phyloP scores from a whole-genome alignment of 2,113 vertebrate species.

The Stigmatopora nigra region DNA sequence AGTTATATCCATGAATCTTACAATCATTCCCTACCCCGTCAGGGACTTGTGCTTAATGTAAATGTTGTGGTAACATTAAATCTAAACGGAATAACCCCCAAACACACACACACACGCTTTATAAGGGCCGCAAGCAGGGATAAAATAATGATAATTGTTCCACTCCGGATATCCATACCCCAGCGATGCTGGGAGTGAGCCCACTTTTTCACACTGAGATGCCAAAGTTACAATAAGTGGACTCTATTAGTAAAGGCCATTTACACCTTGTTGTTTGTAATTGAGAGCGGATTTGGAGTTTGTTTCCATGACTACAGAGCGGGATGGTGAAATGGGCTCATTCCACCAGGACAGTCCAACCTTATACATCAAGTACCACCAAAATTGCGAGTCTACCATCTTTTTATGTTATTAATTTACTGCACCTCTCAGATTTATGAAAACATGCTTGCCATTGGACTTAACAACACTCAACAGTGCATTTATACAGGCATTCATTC shows the following conservation, averaged over 20 bases:
- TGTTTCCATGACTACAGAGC: too few species aligned
- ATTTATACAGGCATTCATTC: too few species aligned
- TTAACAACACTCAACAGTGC: too few species aligned
- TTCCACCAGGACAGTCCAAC: too few species aligned
- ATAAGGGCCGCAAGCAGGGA: slow-evolving; percentile 49
- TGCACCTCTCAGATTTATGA: too few species aligned
- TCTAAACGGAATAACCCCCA: background rate
- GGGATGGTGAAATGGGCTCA: too few species aligned
- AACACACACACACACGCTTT: background rate
- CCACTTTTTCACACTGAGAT: slow-evolving; percentile 42
- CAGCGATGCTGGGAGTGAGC: slow-evolving; percentile 35
- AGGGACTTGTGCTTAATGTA: slow-evolving; percentile 30
- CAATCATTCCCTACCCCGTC: slow-evolving; percentile 9
- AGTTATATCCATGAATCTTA: slow-evolving; percentile 24
- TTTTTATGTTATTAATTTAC: too few species aligned
- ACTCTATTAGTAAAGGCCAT: background rate
- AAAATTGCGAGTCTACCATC: too few species aligned
- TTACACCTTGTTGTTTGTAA: background rate
- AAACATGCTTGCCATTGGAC: too few species aligned
- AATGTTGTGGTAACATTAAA: slow-evolving; percentile 45
- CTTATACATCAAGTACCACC: slow-evolving; percentile 9
- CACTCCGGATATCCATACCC: slow-evolving; percentile 59
- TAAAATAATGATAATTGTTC: slow-evolving; percentile 69
- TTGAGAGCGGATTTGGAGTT: background rate
- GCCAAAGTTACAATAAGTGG: slow-evolving; percentile 15